Conservation (phyloP, 2,797 vertebrate species). For the Gastrophryne carolinensis region DNA sequence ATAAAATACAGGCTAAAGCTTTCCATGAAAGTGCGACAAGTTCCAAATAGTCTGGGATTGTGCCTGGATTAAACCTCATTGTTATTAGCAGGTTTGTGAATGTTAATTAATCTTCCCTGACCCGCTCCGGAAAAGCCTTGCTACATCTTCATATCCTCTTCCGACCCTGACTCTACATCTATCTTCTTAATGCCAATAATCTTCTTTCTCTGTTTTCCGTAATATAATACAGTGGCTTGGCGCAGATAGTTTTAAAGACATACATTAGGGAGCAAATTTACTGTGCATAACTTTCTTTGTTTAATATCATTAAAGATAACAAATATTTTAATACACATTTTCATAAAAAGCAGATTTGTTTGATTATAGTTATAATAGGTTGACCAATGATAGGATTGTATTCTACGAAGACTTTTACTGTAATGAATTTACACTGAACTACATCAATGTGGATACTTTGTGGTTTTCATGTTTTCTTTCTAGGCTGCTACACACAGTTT, state of each 20-base stretch:
- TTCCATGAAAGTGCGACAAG: neutral
- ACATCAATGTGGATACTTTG: too few species aligned
- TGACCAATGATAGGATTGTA: too few species aligned
- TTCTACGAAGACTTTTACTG: too few species aligned
- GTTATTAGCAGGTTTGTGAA: neutral
- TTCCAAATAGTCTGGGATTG: constrained; percentile 3
- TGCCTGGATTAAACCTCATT: constrained; percentile 3
- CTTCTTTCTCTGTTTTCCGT: neutral
- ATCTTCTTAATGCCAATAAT: constrained; percentile 20
- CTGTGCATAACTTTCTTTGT: neutral
- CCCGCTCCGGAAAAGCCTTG: neutral
- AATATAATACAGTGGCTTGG: neutral
- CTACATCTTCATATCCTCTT: constrained; percentile 20
- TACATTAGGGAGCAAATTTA: neutral
- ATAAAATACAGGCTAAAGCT: constrained; percentile 4
- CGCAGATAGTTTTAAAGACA: neutral
- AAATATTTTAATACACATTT: neutral
- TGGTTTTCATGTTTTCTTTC: too few species aligned
- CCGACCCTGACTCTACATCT: neutral
- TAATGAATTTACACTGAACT: too few species aligned
- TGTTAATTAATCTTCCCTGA: constrained; percentile 9
- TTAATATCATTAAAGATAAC: neutral
- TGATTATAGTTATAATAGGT: too few species aligned
- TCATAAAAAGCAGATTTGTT: neutral
- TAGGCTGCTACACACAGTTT: too few species aligned